Evolutionary conservation across 53 echinoderm and acorn worm species (phyloP).

Genomic region (Holothuria scabra): DNA sequence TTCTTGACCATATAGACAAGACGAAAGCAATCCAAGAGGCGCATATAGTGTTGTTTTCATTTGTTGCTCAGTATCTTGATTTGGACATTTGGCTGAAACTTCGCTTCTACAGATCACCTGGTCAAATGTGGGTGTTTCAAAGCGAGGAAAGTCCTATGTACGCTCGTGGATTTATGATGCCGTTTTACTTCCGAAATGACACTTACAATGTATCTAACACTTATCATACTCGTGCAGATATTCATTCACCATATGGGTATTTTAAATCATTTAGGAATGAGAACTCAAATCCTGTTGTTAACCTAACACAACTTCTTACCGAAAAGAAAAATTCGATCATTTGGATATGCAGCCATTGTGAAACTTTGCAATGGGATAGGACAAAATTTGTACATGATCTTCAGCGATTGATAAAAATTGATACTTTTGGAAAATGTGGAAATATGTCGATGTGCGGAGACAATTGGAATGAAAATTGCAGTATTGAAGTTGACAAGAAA

Average conservation of each 20-base stretch:
- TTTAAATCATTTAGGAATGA: constrained; percentile 11
- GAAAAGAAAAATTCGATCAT: background rate
- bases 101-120: constrained; percentile 9
- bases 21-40: constrained; percentile 1
- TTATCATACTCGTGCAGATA: constrained; percentile 5
- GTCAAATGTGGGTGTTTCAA: constrained; percentile 42
- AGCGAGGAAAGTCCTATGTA: constrained; percentile 26
- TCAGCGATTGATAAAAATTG: background rate
- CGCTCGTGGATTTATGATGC: constrained; percentile 1
- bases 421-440: constrained; percentile 17
- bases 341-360: constrained; percentile 41
- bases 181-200: constrained; percentile 15
- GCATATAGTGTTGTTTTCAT: constrained; percentile 25
- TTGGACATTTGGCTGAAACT: constrained; percentile 16
- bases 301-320: background rate
- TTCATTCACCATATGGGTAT: constrained; percentile 21
- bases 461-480: background rate
- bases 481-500: background rate
- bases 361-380: constrained; percentile 35
- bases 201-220: constrained; percentile 31
- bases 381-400: constrained; percentile 30
- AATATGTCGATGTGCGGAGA: background rate
- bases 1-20: background rate
- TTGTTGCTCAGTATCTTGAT: constrained; percentile 10
- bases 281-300: background rate